phyloP scores from a whole-genome alignment of 2,113 vertebrate genomes.

The Colaptes auratus region DNA sequence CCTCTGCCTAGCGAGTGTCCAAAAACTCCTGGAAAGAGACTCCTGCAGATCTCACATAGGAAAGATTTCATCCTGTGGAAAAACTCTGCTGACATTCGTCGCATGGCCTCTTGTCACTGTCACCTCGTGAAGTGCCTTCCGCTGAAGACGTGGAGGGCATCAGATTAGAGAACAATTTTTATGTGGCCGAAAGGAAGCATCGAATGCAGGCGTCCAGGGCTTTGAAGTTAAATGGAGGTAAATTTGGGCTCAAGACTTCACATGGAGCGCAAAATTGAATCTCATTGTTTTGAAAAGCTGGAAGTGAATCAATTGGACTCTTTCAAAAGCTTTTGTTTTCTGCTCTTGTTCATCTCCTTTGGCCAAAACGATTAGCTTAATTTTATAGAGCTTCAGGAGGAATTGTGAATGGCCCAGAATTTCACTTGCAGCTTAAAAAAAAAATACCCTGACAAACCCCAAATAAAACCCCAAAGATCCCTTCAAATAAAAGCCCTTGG shows the following conservation, averaged over 20 bases:
- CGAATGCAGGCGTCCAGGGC: background rate
- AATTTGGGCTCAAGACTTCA: background rate
- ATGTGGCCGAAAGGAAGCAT: background rate
- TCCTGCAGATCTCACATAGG: background rate
- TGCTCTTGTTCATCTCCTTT: background rate
- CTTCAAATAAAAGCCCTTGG: background rate
- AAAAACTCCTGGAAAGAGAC: background rate
- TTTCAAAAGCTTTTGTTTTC: constrained; percentile 31
- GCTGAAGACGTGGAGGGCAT: background rate
- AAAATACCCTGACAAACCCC: background rate
- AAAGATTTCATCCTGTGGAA: background rate
- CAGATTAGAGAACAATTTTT: background rate
- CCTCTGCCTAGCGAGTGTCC: background rate
- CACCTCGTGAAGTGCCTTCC: background rate
- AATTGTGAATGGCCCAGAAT: background rate
- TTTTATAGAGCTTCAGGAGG: constrained; percentile 14
- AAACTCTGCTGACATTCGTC: background rate
- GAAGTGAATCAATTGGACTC: background rate
- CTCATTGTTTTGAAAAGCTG: background rate
- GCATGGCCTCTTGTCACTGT: background rate
- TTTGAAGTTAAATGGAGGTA: background rate
- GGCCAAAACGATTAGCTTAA: background rate
- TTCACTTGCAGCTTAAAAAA: background rate
- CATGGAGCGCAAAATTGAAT: background rate
- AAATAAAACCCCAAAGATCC: background rate